phyloP scores from a whole-genome alignment of 2,113 vertebrate genomes.

The Penelope pileata region DNA sequence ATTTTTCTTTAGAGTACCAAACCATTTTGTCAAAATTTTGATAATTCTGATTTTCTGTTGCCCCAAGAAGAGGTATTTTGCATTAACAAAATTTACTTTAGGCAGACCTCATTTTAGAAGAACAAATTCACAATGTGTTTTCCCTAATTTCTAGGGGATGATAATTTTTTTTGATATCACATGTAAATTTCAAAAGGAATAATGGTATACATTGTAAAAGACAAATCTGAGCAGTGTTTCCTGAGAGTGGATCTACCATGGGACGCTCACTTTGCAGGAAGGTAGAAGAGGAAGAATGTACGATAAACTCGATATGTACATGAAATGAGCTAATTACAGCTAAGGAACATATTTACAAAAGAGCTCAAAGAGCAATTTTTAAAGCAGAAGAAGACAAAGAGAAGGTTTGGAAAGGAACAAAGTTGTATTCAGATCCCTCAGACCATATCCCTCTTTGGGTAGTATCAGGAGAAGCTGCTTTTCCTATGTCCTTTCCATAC shows the following conservation, averaged over 20 bases:
- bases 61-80: background rate
- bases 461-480: background rate
- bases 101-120: background rate
- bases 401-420: background rate
- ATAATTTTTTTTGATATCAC: background rate
- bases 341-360: background rate
- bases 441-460: background rate
- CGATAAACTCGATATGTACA: rapidly evolving
- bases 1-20: background rate
- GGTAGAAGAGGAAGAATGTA: background rate
- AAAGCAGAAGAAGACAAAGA: background rate
- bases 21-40: background rate
- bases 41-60: background rate
- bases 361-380: background rate
- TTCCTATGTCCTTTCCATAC: background rate
- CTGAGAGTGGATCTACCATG: background rate
- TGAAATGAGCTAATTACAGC: background rate
- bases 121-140: background rate
- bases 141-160: background rate
- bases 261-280: background rate
- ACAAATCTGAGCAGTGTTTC: background rate
- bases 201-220: background rate
- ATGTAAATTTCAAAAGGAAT: background rate
- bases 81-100: background rate
- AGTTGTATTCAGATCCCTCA: background rate